Evolutionary conservation across 1,140 invertebrate species (phyloP).

Genomic region (Drosophila malerkotliana): DNA sequence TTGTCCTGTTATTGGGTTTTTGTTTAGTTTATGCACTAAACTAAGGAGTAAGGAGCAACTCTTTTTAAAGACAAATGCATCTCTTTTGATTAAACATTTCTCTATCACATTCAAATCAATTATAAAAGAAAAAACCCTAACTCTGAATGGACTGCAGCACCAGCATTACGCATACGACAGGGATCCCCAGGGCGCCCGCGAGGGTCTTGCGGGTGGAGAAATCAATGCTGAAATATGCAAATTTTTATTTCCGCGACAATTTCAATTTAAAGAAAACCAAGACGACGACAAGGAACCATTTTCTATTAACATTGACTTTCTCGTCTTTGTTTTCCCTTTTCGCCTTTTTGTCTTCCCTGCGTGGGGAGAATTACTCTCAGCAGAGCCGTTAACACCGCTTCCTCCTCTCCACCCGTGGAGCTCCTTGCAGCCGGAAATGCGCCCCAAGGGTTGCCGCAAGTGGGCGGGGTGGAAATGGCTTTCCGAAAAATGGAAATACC

Average conservation of each 20-base stretch:
- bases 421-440: constrained; percentile 42
- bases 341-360: constrained; percentile 23
- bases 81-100: constrained; percentile 11
- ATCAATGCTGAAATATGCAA: constrained; percentile 83
- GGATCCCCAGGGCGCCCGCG: constrained; percentile 24
- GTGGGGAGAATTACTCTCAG: constrained; percentile 71
- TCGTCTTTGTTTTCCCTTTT: constrained; percentile 34
- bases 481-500: constrained; percentile 71
- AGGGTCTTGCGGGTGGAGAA: constrained; percentile 20
- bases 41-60: constrained; percentile 54
- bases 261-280: constrained; percentile 75
- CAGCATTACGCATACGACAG: constrained; percentile 64
- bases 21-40: constrained; percentile 34
- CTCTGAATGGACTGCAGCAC: constrained; percentile 64
- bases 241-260: constrained; percentile 83
- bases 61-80: constrained; percentile 44
- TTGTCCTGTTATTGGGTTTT: constrained; percentile 27
- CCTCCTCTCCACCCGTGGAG: background rate
- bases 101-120: background rate
- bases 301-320: constrained; percentile 70
- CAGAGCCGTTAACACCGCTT: constrained; percentile 76
- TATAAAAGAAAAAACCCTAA: background rate
- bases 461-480: constrained; percentile 42
- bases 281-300: constrained; percentile 53
- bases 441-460: constrained; percentile 20